phyloP scores from a whole-genome alignment of 2,113 vertebrate species.

The Pitta sordida region DNA sequence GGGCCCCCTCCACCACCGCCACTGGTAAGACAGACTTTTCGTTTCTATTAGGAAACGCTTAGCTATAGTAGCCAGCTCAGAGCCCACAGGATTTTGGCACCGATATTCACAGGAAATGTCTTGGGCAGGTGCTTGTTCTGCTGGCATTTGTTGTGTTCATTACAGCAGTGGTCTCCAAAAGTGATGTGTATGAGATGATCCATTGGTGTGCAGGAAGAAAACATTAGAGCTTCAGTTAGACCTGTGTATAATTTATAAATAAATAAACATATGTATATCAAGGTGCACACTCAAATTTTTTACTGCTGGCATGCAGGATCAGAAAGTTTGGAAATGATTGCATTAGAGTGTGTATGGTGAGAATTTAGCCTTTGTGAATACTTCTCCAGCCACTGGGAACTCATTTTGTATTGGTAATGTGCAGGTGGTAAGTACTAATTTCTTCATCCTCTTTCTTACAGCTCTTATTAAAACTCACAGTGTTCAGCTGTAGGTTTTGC shows the following conservation, averaged over 20 bases:
- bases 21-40: constrained; percentile 66
- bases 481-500: constrained; percentile 17
- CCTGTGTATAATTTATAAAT: background rate
- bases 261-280: background rate
- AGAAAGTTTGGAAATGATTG: background rate
- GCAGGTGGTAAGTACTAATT: constrained; percentile 24
- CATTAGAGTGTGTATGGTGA: background rate
- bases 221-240: background rate
- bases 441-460: background rate
- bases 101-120: background rate
- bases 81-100: background rate
- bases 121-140: background rate
- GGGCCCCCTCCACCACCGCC: constrained; percentile 57
- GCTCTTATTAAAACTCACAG: background rate
- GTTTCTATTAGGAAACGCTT: background rate
- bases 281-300: background rate
- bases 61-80: background rate
- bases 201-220: background rate
- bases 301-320: background rate
- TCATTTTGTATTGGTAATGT: background rate
- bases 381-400: background rate
- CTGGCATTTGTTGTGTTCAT: background rate
- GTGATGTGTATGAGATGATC: background rate
- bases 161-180: background rate
- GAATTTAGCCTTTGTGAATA: background rate